Conservation (phyloP, 2,888 invertebrate species). For the Spisula solida region DNA sequence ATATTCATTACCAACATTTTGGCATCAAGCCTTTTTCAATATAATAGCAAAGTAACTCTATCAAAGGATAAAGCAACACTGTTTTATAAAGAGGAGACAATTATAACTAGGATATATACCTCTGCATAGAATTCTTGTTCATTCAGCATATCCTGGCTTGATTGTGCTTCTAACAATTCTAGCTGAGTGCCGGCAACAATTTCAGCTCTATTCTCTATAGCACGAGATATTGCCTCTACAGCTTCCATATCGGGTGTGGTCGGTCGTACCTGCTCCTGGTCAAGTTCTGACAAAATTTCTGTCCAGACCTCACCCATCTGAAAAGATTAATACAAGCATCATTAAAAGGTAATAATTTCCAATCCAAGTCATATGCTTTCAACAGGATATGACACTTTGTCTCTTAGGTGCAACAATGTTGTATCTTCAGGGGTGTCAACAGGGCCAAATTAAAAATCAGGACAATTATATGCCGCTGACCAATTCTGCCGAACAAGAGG, state of each 20-base stretch:
- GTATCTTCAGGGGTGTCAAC: too few species aligned
- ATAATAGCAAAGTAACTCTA: too few species aligned
- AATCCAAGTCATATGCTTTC: too few species aligned
- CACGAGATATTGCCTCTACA: constrained; percentile 86
- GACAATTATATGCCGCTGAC: too few species aligned
- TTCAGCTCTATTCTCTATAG: constrained; percentile 85
- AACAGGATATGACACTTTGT: too few species aligned
- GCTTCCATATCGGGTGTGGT: constrained; percentile 87
- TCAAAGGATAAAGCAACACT: background rate
- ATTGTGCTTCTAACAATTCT: constrained; percentile 86
- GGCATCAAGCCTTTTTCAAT: too few species aligned
- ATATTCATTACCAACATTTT: too few species aligned
- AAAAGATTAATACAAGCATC: background rate
- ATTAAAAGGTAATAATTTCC: too few species aligned
- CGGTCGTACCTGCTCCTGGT: constrained; percentile 85
- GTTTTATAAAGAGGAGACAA: background rate
- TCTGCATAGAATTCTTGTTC: constrained; percentile 87
- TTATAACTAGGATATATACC: constrained; percentile 72
- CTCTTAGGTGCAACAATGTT: too few species aligned
- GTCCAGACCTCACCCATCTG: constrained; percentile 87
- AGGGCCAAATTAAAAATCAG: too few species aligned
- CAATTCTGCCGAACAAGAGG: too few species aligned
- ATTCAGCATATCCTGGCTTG: constrained; percentile 86
- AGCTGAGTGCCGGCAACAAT: constrained; percentile 84
- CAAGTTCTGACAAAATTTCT: constrained; percentile 85